Evolutionary conservation across 2,797 vertebrate species (phyloP), one percentile per base, ranked within the genome.

Genomic region (Muscicapa striata): DNA sequence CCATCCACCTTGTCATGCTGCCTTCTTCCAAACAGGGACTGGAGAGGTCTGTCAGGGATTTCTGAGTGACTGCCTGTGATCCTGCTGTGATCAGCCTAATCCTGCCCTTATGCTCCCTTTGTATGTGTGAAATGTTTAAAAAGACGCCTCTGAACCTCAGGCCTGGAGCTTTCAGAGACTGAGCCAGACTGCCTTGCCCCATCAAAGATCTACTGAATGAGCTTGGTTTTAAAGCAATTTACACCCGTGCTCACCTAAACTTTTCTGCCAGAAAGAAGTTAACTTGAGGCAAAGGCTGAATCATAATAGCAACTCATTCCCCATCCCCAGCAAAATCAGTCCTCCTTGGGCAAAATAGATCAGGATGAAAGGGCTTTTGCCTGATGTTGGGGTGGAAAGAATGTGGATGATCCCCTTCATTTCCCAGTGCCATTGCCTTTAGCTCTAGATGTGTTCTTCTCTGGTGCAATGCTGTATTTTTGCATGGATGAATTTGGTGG

Each of bases 381-480:
- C 9, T 70, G 20, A n/a, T 0, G 0, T n/a, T 19, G 52, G 10
- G 6, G 3, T 61, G 59, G 46, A 48, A 92, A 30, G 15, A 70
- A 14, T 30, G 32, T 34, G 27, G 4, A 11, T 51, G 19, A 10
- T 57, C 16, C 18, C 29, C 15, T 82, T 52, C 4, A 17, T 76
- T 49, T 85, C 49, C n/a, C 46, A 46, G 27, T 43, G 27, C 40
- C 22, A 10, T 26, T 29, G 7, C 18, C 41, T 88, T 77, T 67
- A 59, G 13, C 18, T 32, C 9, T 29, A 26, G 36, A 55, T 41
- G 9, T 0, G 2, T 11, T 82, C 46, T 34, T 40, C 73, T 63
- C 69, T 48, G 36, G 22, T 84, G 40, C 70, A 67, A 52, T 10
- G 11, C 24, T 23, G 1, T 61, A 45, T 57, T 29, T 78, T 67